Percentiles rank a stretch among this genome's conserved stretches.
These are phyloP conservation scores for Oophaga pumilio DNA, from an alignment of 2,113 vertebrate genomes.

Conservation along the genomic window DNA sequence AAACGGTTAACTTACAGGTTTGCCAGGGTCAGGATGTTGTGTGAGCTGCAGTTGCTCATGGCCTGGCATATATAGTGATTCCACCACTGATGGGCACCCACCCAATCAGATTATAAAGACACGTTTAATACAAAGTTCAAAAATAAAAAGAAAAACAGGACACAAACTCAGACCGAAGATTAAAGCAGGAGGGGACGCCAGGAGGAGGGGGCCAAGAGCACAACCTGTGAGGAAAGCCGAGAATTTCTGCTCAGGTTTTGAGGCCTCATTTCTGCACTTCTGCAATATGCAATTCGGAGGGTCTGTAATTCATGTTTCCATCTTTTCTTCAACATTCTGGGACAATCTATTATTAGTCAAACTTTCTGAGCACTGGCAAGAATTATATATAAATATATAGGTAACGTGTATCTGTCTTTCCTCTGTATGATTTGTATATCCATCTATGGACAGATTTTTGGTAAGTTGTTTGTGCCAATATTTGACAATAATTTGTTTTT, in stretches of 20 bases:
- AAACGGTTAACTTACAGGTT: not conserved
- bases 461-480: no score
- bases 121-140: slow-evolving; percentile 16
- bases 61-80: slow-evolving; percentile 15
- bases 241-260: not conserved
- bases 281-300: not conserved
- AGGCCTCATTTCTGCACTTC: not conserved
- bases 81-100: not conserved
- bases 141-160: not conserved
- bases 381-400: no score
- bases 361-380: no score
- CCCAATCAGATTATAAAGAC: slow-evolving; percentile 13
- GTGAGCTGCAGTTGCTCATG: not conserved
- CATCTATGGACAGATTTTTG: no score
- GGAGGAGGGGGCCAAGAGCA: not conserved
- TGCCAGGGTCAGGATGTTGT: not conserved
- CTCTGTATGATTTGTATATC: no score
- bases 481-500: no score
- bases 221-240: not conserved
- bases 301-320: no score
- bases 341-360: no score
- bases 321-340: no score
- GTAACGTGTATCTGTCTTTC: no score
- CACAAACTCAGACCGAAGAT: not conserved
- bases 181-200: not conserved